Evolutionary conservation across 2,888 invertebrate species (phyloP).

Genomic region (Thymelicus lineola): DNA sequence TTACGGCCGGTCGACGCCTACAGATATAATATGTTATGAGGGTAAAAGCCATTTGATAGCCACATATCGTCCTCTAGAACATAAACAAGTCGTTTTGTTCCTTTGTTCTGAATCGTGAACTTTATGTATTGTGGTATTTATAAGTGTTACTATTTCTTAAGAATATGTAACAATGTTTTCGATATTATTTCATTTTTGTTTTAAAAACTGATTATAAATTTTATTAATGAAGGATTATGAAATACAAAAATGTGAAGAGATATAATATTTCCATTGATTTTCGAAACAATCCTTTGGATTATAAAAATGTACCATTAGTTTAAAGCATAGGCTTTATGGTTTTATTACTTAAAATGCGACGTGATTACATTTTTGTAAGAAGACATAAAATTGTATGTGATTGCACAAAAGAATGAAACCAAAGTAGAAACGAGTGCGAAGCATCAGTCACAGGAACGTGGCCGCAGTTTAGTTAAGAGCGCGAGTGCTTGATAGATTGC

Average conservation of each 20-base stretch:
- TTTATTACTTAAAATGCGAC: too few species aligned
- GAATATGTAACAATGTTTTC: slow-evolving; percentile 1
- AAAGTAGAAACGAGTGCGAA: slow-evolving; percentile 75
- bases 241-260: not conserved
- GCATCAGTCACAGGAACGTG: slow-evolving; percentile 69
- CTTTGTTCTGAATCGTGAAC: slow-evolving; percentile 44
- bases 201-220: not conserved
- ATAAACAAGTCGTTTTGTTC: slow-evolving; percentile 50
- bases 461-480: slow-evolving; percentile 51
- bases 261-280: too few species aligned
- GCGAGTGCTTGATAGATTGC: slow-evolving; percentile 70
- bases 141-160: slow-evolving; percentile 5
- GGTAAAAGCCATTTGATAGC: slow-evolving; percentile 39
- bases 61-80: slow-evolving; percentile 41
- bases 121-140: slow-evolving; percentile 10
- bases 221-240: not conserved
- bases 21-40: slow-evolving; percentile 43
- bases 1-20: slow-evolving; percentile 32
- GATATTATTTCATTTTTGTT: too few species aligned
- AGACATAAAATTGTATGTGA: slow-evolving; percentile 4
- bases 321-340: too few species aligned
- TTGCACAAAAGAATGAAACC: slow-evolving; percentile 61
- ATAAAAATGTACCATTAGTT: too few species aligned
- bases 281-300: too few species aligned
- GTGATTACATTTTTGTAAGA: not conserved